Evolutionary conservation across 2,797 vertebrate genomes (phyloP).

Genomic region (Peromyscus attwateri): DNA sequence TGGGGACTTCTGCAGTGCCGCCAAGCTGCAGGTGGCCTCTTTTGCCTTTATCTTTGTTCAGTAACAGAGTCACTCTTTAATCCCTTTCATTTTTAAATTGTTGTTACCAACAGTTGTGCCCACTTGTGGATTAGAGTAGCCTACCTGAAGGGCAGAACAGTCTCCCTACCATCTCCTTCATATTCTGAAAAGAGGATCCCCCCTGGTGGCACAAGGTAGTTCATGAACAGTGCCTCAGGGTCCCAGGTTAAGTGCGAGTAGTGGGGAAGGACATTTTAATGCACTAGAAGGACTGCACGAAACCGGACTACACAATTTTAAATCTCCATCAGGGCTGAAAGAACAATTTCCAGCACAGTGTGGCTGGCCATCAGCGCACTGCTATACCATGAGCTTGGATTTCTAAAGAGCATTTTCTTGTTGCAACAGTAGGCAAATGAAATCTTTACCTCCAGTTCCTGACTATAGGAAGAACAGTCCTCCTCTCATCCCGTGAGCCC

Average conservation of each 20-base stretch:
- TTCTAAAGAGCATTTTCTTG: neutral
- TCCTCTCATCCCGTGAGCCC: neutral
- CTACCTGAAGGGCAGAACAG: neutral
- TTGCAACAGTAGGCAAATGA: neutral
- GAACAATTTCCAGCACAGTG: neutral
- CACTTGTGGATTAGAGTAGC: neutral
- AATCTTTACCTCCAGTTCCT: neutral
- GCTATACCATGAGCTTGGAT: neutral
- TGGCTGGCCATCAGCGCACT: neutral
- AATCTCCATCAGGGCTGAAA: neutral
- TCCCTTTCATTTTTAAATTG: neutral
- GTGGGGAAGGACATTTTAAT: neutral
- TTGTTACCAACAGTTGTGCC: neutral
- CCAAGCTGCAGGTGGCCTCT: neutral
- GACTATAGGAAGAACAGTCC: neutral
- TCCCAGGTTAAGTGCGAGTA: neutral
- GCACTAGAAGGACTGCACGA: neutral
- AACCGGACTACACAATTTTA: neutral
- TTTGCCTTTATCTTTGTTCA: neutral
- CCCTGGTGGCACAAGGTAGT: neutral
- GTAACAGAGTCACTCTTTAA: neutral
- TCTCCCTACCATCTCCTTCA: neutral
- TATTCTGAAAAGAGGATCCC: neutral
- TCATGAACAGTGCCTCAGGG: neutral
- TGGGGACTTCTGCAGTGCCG: neutral